These are phyloP conservation scores for Vidua chalybeata DNA, from an alignment of 2,113 vertebrate genomes.

Conservation along the genomic window DNA sequence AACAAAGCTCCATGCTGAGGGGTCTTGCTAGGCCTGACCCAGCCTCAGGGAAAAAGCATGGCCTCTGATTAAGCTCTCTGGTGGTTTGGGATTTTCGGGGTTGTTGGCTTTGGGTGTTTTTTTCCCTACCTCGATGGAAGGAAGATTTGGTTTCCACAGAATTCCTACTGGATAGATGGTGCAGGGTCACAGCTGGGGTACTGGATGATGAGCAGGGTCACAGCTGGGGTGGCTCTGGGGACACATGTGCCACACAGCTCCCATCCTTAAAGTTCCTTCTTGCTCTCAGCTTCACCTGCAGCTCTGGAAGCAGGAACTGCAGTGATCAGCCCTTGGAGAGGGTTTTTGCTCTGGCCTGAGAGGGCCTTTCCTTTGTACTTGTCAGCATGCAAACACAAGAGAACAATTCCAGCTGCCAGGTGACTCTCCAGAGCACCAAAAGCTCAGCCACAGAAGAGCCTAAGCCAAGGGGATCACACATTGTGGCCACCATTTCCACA, in stretches of 20 bases:
- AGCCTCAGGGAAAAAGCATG: neutral
- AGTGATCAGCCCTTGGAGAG: neutral
- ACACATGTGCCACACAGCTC: rapidly evolving
- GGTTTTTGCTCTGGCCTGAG: neutral
- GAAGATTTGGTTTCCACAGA: neutral
- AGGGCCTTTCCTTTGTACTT: neutral
- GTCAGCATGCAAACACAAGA: neutral
- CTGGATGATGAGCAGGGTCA: too few relatives aligned
- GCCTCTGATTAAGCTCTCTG: neutral
- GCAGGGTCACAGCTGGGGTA: neutral
- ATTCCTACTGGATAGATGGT: neutral
- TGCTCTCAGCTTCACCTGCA: neutral
- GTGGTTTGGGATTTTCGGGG: rapidly evolving
- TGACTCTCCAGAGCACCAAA: neutral
- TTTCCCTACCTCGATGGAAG: neutral
- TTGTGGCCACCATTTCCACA: neutral
- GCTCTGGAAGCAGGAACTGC: neutral
- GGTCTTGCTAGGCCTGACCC: neutral
- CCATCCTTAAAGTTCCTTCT: neutral
- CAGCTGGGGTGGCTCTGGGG: neutral
- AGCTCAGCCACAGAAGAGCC: neutral
- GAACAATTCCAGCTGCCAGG: neutral
- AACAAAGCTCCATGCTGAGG: neutral
- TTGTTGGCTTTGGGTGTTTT: neutral
- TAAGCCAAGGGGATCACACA: neutral